Base-by-base conservation (phyloP, 2,888 invertebrate genomes). In the Caenorhabditis auriculariae region DNA sequence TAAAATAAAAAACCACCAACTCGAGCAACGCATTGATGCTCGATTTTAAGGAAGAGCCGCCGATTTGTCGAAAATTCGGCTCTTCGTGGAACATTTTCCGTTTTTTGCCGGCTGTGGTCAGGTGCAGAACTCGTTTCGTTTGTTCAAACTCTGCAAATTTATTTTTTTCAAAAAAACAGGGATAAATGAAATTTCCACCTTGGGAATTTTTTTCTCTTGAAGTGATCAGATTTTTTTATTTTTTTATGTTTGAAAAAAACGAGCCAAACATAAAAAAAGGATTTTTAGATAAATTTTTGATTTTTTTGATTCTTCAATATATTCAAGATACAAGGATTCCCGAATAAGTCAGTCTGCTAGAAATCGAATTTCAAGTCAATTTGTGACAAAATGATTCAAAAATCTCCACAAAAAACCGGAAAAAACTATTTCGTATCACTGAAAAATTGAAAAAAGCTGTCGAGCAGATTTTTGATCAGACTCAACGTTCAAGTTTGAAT, bases 11-110 rank as follows among this genome's bases (percentile, higher is more conserved):
- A 35, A 38, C 5, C 6, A 67, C 72, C 53, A 27, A 73, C 72
- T 73, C 73, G 5, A 73, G 56, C 2, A 73, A 60, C 39, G 63
- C 60, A n/a, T 63, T 58, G 27, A 73, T 60, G 12, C 59, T 54
- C 21, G 65, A 62, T 17, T 66, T 58, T 21, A 73, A 60, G 2
- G 71, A 71, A 3, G 56, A 60, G 9, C 59, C 56, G 15, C 73
- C 73, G 38, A 73, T 58, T 26, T 73, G 73, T 17, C 73, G 61
- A 39, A 73, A 71, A 1, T 41, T 39, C 12, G 67, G 57, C 2
- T 56, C n/a, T n/a, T n/a, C n/a, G n/a, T n/a, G n/a, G n/a, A n/a
- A n/a, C n/a, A n/a, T n/a, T n/a, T n/a, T n/a, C n/a, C n/a, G n/a
- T n/a, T n/a, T n/a, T n/a, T n/a, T n/a, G n/a, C n/a, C n/a, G n/a